Percentiles rank a stretch among this genome's conserved stretches.
Conservation (phyloP, 2,113 vertebrate genomes). For the Crotalus viridis region DNA sequence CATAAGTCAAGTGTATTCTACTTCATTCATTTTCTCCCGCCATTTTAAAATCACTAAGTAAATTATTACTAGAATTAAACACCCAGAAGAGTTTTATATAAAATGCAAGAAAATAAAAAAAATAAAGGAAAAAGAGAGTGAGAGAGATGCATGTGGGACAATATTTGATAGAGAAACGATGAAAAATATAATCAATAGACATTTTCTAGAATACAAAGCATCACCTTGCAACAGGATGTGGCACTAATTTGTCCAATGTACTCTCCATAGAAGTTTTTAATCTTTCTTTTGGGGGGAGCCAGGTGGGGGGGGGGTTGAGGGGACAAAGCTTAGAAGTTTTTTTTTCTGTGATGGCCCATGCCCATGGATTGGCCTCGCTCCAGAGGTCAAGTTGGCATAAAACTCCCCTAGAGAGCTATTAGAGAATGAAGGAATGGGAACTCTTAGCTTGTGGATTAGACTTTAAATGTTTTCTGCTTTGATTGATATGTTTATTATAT, state of each 20-base stretch:
- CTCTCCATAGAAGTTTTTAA: not conserved
- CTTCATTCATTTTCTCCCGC: not conserved
- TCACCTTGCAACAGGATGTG: not conserved
- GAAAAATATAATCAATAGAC: not conserved
- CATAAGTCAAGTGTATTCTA: not conserved
- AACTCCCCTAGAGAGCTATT: not conserved
- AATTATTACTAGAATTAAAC: not conserved
- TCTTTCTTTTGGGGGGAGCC: not conserved
- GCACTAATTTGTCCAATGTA: not conserved
- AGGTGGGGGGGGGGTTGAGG: accelerated
- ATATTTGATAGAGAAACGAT: not conserved
- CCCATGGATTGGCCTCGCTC: not conserved
- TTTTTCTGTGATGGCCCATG: not conserved
- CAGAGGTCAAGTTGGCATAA: not conserved
- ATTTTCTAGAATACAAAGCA: not conserved
- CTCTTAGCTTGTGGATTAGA: not conserved
- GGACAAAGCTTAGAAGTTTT: not conserved
- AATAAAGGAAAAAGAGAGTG: not conserved
- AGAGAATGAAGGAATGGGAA: not conserved
- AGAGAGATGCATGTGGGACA: not conserved
- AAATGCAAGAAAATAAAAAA: not conserved
- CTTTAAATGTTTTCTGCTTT: not conserved
- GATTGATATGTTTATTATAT: not conserved
- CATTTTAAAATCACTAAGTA: not conserved
- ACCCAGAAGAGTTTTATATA: not conserved